Evolutionary conservation across 2,113 vertebrate genomes (phyloP), one percentile per base, ranked within the genome.

Genomic region (Odocoileus virginianus): DNA sequence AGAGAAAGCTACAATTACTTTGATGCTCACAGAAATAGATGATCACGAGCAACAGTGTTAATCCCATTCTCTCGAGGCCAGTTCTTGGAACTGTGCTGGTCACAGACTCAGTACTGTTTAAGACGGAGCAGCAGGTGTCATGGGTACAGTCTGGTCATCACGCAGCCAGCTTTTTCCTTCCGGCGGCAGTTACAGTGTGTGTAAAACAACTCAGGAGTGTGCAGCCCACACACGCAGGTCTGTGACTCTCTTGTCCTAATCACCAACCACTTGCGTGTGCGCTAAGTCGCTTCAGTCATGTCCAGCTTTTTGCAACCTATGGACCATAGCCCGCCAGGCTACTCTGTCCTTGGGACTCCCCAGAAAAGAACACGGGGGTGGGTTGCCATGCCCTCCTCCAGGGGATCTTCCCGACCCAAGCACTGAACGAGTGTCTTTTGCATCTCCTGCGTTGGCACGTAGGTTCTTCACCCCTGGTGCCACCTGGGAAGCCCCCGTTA

Each of bases 161-260:
- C 0, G 9, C 4, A 33, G 78, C 28, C 45, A 50, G 45, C 16
- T 6, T 50, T 50, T 81, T 12, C 78, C 45, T 47, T 33, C 45
- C 0, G 5, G 78, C 0, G 0, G 45, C 45, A 33, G 78, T 33
- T 50, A 50, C 2, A 50, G 45, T 33, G 0, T 12, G 15, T 19
- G 78, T 50, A 21, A 50, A 21, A 6, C 78, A 50, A 28, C 78
- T 81, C 78, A 50, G 76, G 15, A 28, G 28, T 19, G 8, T 19
- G 45, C 45, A 50, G 10, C 76, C 30, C 14, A 64, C 61, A 64
- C 2, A 17, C 27, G 10, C 9, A 40, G 67, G 45, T 12, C 78
- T 81, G 78, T 47, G 45, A 19, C 76, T 11, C 28, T 19, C 0
- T 50, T 79, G 16, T 50, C 76, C 76, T 50, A 9, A 79, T 50